Evolutionary conservation across 2,888 invertebrate genomes (phyloP).

Genomic region (Catotricha subobsoleta): DNA sequence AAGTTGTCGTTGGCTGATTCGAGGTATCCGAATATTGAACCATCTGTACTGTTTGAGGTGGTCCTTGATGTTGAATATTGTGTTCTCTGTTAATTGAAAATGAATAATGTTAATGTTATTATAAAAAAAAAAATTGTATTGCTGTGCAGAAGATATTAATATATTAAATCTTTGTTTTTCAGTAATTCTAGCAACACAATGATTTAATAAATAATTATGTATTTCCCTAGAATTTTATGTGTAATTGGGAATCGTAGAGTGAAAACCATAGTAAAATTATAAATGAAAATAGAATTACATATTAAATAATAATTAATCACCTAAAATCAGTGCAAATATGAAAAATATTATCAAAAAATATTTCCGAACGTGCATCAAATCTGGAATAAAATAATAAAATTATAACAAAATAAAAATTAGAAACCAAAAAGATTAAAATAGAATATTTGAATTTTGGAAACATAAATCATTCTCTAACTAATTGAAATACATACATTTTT

Average conservation of each 20-base stretch:
- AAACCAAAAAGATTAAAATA: constrained; percentile 1
- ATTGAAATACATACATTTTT: constrained; percentile 44
- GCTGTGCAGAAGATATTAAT: too few relatives aligned
- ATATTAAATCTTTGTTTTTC: too few relatives aligned
- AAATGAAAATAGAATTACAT: too few relatives aligned
- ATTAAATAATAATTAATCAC: background rate
- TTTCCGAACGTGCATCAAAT: constrained; percentile 21
- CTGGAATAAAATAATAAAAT: constrained; percentile 12
- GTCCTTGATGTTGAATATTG: background rate
- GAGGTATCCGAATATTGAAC: constrained; percentile 40
- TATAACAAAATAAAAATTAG: background rate
- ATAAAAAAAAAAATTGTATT: too few relatives aligned
- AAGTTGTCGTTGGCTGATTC: constrained; percentile 37
- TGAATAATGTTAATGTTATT: background rate
- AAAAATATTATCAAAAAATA: constrained; percentile 23
- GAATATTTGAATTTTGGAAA: constrained; percentile 5
- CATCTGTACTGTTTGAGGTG: constrained; percentile 34
- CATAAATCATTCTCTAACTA: background rate
- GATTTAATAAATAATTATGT: too few relatives aligned
- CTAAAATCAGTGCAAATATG: constrained; percentile 14
- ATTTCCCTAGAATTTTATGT: too few relatives aligned
- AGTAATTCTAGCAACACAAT: too few relatives aligned
- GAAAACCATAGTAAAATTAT: too few relatives aligned
- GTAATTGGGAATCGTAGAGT: too few relatives aligned
- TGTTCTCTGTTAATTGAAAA: background rate